phyloP scores from a whole-genome alignment of 2,113 vertebrate genomes.

The Pelobates fuscus region DNA sequence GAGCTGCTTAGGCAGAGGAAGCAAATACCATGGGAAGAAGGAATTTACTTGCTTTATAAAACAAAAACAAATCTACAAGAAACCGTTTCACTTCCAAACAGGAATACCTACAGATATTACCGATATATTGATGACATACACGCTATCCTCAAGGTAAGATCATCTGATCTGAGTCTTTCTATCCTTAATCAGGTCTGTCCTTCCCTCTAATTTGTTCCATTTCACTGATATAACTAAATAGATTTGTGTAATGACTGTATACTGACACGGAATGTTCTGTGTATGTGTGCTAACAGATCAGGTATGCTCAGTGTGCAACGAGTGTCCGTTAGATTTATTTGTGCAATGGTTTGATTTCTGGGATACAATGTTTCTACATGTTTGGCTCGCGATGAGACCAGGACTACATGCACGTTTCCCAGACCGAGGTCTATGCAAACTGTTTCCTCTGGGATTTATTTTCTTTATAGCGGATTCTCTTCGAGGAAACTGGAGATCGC shows the following conservation, averaged over 20 bases:
- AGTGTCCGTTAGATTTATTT: constrained; percentile 5
- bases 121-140: constrained; percentile 50
- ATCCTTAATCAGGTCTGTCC: not conserved
- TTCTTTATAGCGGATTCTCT: constrained; percentile 58
- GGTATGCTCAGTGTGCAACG: not conserved
- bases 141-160: constrained; percentile 64
- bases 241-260: not conserved
- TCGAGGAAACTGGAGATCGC: constrained; percentile 52
- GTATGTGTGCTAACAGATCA: not conserved
- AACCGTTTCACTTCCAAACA: constrained; percentile 34
- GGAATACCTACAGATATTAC: constrained; percentile 43
- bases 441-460: constrained; percentile 60
- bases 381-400: not conserved
- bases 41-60: constrained; percentile 49
- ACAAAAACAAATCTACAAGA: too few relatives aligned
- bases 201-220: not conserved
- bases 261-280: not conserved
- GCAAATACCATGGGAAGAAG: constrained; percentile 67
- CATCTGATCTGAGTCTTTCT: not conserved
- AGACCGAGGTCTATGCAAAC: not conserved
- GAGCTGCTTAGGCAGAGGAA: constrained; percentile 80
- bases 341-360: not conserved
- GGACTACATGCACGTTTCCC: not conserved
- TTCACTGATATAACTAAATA: not conserved
- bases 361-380: not conserved